Conservation (phyloP, 2,113 vertebrate species). For the Bostrychus sinensis region DNA sequence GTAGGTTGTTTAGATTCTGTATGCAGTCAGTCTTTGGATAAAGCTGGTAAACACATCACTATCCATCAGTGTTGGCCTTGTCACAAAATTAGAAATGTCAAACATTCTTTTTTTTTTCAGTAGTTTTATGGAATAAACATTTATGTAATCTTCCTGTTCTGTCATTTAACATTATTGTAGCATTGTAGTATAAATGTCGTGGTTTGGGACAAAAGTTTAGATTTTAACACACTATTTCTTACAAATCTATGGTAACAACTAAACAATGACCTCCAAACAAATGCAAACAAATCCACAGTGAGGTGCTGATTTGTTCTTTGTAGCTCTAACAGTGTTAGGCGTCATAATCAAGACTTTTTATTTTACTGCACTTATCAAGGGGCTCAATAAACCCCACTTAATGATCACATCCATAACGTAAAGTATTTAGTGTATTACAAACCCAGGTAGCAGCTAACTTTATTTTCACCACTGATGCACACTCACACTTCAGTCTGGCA, state of each 20-base stretch:
- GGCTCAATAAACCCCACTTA: not conserved
- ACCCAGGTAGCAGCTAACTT: too few relatives aligned
- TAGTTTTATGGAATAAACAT: conserved; percentile 59
- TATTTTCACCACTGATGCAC: too few relatives aligned
- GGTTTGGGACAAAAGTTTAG: not conserved
- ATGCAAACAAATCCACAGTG: not conserved
- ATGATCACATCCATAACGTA: too few relatives aligned
- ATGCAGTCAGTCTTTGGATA: not conserved
- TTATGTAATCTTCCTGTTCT: conserved; percentile 1
- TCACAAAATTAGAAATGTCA: conserved; percentile 49
- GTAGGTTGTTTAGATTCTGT: not conserved
- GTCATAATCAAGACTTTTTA: not conserved
- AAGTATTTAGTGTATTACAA: too few relatives aligned
- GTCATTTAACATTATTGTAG: not conserved
- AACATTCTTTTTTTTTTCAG: conserved; percentile 44
- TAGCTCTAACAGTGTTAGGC: not conserved
- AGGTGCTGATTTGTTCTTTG: not conserved
- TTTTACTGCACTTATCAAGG: not conserved
- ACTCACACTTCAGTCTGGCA: too few relatives aligned
- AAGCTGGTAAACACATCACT: not conserved
- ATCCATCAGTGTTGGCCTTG: conserved; percentile 4
- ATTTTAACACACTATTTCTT: too few relatives aligned
- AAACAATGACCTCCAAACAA: too few relatives aligned
- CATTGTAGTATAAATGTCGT: not conserved
- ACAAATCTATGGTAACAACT: too few relatives aligned